Conservation (phyloP, 1,140 invertebrate species). For the Trialeurodes vaporariorum region DNA sequence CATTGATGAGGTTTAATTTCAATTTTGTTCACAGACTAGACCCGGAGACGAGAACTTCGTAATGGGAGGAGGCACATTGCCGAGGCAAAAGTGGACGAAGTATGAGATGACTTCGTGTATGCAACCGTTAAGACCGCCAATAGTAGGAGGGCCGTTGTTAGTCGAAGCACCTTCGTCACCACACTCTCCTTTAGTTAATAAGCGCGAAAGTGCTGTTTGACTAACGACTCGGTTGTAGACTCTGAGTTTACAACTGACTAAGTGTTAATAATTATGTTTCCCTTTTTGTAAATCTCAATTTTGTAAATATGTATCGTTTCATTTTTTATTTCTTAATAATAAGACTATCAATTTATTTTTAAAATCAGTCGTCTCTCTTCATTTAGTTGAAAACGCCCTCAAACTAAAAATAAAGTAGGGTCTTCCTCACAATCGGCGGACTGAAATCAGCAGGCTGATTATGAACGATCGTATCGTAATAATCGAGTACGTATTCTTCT, state of each 20-base stretch:
- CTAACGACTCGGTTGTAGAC: not conserved
- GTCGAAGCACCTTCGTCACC: not conserved
- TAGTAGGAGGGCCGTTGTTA: not conserved
- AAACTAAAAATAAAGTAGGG: too few relatives aligned
- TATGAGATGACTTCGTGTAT: not conserved
- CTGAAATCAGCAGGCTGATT: too few relatives aligned
- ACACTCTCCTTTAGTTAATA: not conserved
- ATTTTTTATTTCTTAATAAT: not conserved
- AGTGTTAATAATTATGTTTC: not conserved
- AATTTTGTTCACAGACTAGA: not conserved
- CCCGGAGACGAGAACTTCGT: not conserved
- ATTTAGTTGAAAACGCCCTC: too few relatives aligned
- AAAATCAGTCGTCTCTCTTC: too few relatives aligned
- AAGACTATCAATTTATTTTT: slow-evolving; percentile 1
- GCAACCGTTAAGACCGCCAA: not conserved
- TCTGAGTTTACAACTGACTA: not conserved
- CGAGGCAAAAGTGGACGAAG: not conserved
- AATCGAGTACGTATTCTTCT: too few relatives aligned
- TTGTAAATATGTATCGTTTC: not conserved
- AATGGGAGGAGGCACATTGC: not conserved
- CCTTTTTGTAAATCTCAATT: not conserved
- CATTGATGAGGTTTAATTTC: too few relatives aligned
- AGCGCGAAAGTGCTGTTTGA: not conserved
- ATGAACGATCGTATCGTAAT: too few relatives aligned
- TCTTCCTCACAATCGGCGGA: too few relatives aligned